Conservation (phyloP, 2,113 vertebrate species). For the Centropus unirufus region DNA sequence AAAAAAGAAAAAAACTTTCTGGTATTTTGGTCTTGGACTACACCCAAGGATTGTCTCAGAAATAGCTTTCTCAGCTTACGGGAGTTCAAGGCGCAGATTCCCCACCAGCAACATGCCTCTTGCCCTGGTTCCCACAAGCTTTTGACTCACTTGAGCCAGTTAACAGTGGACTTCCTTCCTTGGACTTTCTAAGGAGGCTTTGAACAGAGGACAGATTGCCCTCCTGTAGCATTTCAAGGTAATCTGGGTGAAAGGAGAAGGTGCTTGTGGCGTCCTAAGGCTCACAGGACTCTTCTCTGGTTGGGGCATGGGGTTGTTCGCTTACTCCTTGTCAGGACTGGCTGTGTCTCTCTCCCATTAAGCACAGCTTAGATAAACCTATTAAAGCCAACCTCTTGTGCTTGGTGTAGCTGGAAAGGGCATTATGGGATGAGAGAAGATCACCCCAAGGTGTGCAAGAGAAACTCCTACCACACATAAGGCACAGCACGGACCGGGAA, state of each 20-base stretch:
- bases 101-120: fast-evolving
- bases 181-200: background rate
- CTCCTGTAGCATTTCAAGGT: conserved; percentile 11
- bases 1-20: background rate
- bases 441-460: fast-evolving
- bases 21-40: background rate
- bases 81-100: background rate
- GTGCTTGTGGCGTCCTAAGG: background rate
- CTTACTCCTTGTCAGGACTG: background rate
- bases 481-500: background rate
- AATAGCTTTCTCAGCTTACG: background rate
- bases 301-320: fast-evolving
- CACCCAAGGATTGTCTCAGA: background rate
- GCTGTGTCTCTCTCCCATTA: background rate
- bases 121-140: background rate
- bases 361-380: background rate
- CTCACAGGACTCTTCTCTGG: background rate
- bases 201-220: background rate
- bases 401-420: background rate
- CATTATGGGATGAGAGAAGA: background rate
- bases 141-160: background rate
- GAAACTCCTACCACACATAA: background rate
- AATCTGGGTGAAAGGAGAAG: background rate
- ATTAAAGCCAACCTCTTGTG: background rate
- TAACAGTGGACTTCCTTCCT: background rate